Evolutionary conservation across 2,113 vertebrate species (phyloP), one percentile per base, ranked within the genome.

Genomic region (Phoxinus phoxinus): DNA sequence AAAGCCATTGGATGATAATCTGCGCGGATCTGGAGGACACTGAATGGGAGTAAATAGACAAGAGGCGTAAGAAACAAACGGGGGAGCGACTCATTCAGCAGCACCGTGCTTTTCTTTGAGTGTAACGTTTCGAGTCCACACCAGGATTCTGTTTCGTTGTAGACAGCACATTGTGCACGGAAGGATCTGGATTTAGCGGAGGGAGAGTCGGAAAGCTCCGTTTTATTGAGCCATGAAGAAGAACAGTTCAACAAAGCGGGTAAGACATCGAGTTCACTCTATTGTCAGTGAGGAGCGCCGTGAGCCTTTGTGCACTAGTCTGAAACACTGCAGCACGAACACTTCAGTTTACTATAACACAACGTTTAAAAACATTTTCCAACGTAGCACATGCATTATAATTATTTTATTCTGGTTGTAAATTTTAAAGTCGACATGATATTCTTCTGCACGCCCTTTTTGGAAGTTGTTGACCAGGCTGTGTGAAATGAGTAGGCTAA

Each of bases 211-310:
- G 8, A 27, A 44, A 81, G 56, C 76, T 76, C 75, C 6, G 25
- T 71, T 83, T 32, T 37, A 58, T 72, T 61, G 76, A 61, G 76
- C 48, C 80, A 96, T 96, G 96, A 96, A 95, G 94, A 97, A 97
- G 87, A 96, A 93, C 88, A 92, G 94, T 91, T 93, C 95, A 41
- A 59, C 91, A 3, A 96, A 96, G 90, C 91, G 96, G 96, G 96
- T 97, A 94, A 94, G 86, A 94, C 86, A 63, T 81, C 65, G 27
- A 61, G 63, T 73, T n/a, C 25, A 27, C 21, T 78, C 30, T 48
- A 30, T 69, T 84, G 63, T 86, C 84, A 81, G 23, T 63, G 35
- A 27, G 32, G 48, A 63, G n/a, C 69, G 35, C 15, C 69, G 27
- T 17, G 48, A 79, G 84, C 48, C 65, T 83, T 71, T 58, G 65